Conservation (phyloP, 2,888 invertebrate genomes). For the Dolomedes plantarius region DNA sequence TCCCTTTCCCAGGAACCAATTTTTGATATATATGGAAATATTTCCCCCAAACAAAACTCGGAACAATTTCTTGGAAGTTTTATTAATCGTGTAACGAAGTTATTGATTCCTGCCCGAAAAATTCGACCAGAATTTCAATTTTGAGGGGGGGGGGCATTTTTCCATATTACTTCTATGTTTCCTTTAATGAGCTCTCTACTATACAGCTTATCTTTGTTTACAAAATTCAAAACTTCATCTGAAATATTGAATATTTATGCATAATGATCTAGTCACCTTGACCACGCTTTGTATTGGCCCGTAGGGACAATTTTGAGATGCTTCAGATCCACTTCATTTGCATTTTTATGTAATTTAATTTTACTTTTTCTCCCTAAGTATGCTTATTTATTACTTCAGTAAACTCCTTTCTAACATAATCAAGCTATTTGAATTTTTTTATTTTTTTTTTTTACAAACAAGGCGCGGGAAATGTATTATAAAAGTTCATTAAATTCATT, state of each 20-base stretch:
- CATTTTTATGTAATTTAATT: conserved; percentile 12
- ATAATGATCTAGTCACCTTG: neutral
- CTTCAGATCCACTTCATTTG: neutral
- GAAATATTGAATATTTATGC: neutral
- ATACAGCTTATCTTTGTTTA: neutral
- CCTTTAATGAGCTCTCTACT: neutral
- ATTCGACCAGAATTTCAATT: neutral
- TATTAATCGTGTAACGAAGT: neutral
- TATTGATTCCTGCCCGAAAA: neutral
- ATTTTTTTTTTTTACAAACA: neutral
- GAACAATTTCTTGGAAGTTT: neutral
- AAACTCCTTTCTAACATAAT: neutral
- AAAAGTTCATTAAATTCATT: no score
- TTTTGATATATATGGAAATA: neutral
- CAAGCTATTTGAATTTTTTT: neutral
- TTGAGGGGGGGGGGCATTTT: neutral
- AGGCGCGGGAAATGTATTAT: neutral
- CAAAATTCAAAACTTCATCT: neutral
- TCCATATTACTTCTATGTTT: neutral
- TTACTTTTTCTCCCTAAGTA: neutral
- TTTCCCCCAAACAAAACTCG: neutral
- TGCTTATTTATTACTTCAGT: neutral
- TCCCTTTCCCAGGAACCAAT: neutral
- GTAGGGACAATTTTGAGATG: neutral
- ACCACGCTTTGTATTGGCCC: neutral